Conservation (phyloP, 2,888 invertebrate genomes). For the Leptinotarsa tumamoca region DNA sequence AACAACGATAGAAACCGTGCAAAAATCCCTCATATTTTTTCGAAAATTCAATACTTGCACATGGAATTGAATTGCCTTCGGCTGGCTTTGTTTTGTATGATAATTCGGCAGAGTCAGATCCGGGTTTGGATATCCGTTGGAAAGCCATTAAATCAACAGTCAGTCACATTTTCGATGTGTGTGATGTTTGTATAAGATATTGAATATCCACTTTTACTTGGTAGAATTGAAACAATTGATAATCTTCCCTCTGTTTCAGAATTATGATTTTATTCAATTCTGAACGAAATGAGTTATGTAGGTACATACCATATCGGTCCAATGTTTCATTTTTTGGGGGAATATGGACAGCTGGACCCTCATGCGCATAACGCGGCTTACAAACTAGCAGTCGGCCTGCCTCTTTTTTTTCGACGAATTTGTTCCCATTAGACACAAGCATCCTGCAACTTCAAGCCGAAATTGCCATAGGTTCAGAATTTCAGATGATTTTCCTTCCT, state of each 20-base stretch:
- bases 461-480: too few relatives aligned
- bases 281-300: too few relatives aligned
- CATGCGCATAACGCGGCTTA: too few relatives aligned
- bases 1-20: neutral
- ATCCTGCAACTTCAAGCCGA: too few relatives aligned
- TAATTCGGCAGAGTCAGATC: neutral
- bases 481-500: too few relatives aligned
- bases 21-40: neutral
- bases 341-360: too few relatives aligned
- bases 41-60: neutral
- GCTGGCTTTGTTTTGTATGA: slow-evolving; percentile 7
- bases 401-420: too few relatives aligned
- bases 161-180: neutral
- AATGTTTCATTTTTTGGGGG: too few relatives aligned
- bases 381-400: too few relatives aligned
- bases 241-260: neutral
- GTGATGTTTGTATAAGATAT: slow-evolving; percentile 1
- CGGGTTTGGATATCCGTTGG: neutral
- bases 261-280: neutral
- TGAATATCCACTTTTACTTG: neutral
- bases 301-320: too few relatives aligned
- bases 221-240: neutral
- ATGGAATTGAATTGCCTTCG: neutral
- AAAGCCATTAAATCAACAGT: slow-evolving; percentile 5
- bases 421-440: too few relatives aligned